Evolutionary conservation across 1,140 invertebrate species (phyloP).

Genomic region (Cheumatopsyche charites): DNA sequence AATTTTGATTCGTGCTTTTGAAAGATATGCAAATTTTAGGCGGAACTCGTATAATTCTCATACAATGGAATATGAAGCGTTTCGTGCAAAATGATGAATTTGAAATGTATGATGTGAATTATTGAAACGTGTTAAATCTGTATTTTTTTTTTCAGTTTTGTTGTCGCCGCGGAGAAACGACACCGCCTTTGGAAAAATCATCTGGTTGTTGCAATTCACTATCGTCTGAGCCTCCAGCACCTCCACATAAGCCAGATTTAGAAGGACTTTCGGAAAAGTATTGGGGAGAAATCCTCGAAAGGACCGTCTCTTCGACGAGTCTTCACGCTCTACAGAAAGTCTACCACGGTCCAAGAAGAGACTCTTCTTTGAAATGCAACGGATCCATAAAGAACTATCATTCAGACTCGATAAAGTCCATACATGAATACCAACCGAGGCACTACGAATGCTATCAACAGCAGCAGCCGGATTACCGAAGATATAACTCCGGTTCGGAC

Average conservation of each 20-base stretch:
- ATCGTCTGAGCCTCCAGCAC: constrained; percentile 56
- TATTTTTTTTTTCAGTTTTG: constrained; percentile 54
- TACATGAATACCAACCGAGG: constrained; percentile 52
- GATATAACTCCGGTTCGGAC: constrained; percentile 55
- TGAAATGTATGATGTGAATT: too few relatives aligned
- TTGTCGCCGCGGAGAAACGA: constrained; percentile 56
- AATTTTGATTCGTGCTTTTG: too few relatives aligned
- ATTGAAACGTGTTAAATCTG: constrained; percentile 19
- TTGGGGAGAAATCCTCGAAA: constrained; percentile 76
- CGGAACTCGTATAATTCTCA: too few relatives aligned
- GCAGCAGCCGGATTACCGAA: constrained; percentile 55
- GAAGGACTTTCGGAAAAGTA: constrained; percentile 77
- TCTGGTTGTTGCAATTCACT: constrained; percentile 59
- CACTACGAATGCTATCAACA: constrained; percentile 56
- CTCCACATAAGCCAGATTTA: constrained; percentile 64
- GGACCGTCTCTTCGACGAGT: constrained; percentile 72
- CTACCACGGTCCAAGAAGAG: constrained; percentile 54
- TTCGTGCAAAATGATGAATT: too few relatives aligned
- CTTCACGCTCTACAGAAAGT: constrained; percentile 69
- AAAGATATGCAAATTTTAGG: too few relatives aligned
- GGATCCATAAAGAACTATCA: constrained; percentile 59
- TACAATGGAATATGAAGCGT: too few relatives aligned
- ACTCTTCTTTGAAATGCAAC: constrained; percentile 54
- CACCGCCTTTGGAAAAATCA: constrained; percentile 56
- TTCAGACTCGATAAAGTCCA: constrained; percentile 46